These are phyloP conservation scores for Aythya baeri DNA, from an alignment of 2,113 vertebrate species.

Conservation along the genomic window DNA sequence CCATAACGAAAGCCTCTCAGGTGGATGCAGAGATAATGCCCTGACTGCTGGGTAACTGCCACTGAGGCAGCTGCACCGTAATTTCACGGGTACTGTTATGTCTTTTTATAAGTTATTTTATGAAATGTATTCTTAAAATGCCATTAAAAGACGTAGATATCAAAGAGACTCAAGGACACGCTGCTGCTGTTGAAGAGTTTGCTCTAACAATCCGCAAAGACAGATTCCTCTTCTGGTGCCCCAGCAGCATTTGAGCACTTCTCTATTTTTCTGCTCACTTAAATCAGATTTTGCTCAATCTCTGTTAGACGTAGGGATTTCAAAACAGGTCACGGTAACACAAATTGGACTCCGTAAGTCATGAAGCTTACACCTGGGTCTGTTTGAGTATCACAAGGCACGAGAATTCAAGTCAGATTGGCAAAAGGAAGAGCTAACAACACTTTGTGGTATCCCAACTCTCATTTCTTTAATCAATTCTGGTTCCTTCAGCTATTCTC, in stretches of 20 bases:
- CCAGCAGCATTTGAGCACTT: neutral
- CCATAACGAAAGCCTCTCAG: neutral
- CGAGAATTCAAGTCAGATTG: neutral
- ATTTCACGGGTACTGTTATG: neutral
- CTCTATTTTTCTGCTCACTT: neutral
- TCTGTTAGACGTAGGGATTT: neutral
- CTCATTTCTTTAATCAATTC: neutral
- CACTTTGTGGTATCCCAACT: neutral
- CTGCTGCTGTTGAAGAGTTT: neutral
- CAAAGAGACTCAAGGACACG: neutral
- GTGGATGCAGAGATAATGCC: neutral
- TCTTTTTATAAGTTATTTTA: neutral
- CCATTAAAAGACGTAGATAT: neutral
- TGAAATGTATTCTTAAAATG: neutral
- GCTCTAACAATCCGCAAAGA: neutral
- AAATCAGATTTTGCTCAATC: neutral
- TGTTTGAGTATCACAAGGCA: neutral
- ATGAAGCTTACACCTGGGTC: neutral
- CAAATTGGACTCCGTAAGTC: neutral
- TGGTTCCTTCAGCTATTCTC: neutral
- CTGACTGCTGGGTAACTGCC: neutral
- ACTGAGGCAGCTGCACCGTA: neutral
- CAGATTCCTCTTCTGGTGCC: neutral
- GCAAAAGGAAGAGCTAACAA: conserved; percentile 18
- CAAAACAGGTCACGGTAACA: neutral